A percentile compares a stretch with the other conserved stretches of the same genome.
These are phyloP conservation scores for Chaitophorus viminalis DNA, from an alignment of 2,888 invertebrate species.

Conservation along the genomic window DNA sequence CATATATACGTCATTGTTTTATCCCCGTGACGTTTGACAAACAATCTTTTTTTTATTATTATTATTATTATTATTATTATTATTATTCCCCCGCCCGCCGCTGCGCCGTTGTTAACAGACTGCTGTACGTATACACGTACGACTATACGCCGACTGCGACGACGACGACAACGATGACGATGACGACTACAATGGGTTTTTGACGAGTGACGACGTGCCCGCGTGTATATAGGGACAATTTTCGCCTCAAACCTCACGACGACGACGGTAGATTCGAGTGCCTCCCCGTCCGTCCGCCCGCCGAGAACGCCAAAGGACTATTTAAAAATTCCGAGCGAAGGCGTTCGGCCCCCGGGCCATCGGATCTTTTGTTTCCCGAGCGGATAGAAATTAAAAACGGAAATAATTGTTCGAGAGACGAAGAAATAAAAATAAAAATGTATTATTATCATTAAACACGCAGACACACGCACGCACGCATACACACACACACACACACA, in stretches of 20 bases:
- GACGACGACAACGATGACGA: slow-evolving; percentile 6
- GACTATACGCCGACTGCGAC: neutral
- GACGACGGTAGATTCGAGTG: slow-evolving; percentile 42
- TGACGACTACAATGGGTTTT: slow-evolving; percentile 54
- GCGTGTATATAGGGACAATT: slow-evolving; percentile 23
- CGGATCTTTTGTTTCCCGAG: slow-evolving; percentile 52
- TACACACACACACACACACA: neutral
- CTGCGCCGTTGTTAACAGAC: slow-evolving; percentile 28
- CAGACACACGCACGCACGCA: neutral
- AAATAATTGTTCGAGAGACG: slow-evolving; percentile 48
- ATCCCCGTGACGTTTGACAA: slow-evolving; percentile 61
- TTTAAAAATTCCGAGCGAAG: slow-evolving; percentile 56
- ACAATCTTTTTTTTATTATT: slow-evolving; percentile 57
- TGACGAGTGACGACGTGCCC: slow-evolving; percentile 50
- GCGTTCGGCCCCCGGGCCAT: slow-evolving; percentile 56
- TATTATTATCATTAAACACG: slow-evolving; percentile 29
- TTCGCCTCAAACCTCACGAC: slow-evolving; percentile 48
- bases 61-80: slow-evolving; percentile 28
- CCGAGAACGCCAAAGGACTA: slow-evolving; percentile 48
- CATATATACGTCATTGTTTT: slow-evolving; percentile 60
- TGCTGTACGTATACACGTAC: too few species aligned
- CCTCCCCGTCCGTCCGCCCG: slow-evolving; percentile 1
- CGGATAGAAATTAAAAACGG: slow-evolving; percentile 32
- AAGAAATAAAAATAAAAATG: neutral
- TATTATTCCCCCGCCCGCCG: neutral